Evolutionary conservation across 2,888 invertebrate species (phyloP), one percentile per base, ranked within the genome.

Genomic region (Melinaea menophilus): DNA sequence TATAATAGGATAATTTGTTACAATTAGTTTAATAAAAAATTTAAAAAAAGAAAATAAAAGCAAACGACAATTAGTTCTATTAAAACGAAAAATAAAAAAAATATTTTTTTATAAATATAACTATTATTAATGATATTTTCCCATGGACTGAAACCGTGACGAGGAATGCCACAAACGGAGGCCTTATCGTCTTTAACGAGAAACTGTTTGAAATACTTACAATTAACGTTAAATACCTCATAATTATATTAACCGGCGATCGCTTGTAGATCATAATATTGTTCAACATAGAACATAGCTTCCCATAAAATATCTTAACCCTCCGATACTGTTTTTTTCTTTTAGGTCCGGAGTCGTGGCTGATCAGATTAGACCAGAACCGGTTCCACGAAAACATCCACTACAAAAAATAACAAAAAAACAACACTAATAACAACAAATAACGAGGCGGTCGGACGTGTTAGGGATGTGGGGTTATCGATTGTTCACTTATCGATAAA

Each of bases 361-460:
- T 81, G 88, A 90, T 90, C 90, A 88, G 90, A 90, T 90, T 89
- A 89, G 86, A 78, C 73, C 73, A 74, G 73, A 79, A 90, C 90
- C 89, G 86, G 90, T 89, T 88, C 68, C 79, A 81, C 85, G 77
- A 86, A 88, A 86, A 85, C 85, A 82, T 84, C 83, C 84, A 83
- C 79, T 75, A 78, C 79, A 79, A 81, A 81, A 79, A 82, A 71
- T 68, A 70, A 70, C 67, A 84, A 82, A 86, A 46, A 84, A 85
- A 82, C 78, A 78, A 85, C 82, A 83, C 86, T 89, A 90, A 89
- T 90, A 90, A 90, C 88, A 90, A 90, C 90, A 90, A 90, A 90
- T 90, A 90, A 90, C 89, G 86, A 90, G 88, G 81, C 82, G 79
- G 76, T 74, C 79, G 76, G 67, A 72, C 75, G 76, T 71, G 73